Percentiles rank a stretch among this genome's conserved stretches.
Conservation (phyloP, 1,140 invertebrate genomes). For the Lutraria rhynchaena region DNA sequence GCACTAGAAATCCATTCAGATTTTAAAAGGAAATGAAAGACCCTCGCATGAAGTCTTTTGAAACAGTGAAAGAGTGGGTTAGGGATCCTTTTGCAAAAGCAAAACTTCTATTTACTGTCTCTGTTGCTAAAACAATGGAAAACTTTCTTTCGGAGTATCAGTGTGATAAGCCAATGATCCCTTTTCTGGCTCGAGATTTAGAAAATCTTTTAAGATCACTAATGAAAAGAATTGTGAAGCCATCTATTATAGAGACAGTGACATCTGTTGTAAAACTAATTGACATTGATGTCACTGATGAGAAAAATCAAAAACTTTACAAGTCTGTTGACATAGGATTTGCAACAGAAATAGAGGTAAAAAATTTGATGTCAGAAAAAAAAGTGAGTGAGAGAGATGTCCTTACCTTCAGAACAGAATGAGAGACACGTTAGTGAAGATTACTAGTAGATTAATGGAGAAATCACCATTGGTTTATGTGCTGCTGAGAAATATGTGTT, state of each 20-base stretch:
- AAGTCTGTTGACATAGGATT: constrained; percentile 37
- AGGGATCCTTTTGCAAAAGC: constrained; percentile 24
- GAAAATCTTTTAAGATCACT: neutral
- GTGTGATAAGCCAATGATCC: constrained; percentile 47
- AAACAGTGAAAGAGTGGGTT: constrained; percentile 8
- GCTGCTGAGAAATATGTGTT: constrained; percentile 28
- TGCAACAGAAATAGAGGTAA: neutral
- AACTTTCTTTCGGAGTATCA: constrained; percentile 57
- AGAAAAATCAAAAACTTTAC: neutral
- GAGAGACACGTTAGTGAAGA: neutral
- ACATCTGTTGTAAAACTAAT: constrained; percentile 2
- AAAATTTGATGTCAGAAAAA: neutral
- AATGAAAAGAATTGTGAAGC: constrained; percentile 32
- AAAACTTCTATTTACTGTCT: constrained; percentile 34
- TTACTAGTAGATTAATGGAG: constrained; percentile 28
- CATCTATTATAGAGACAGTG: neutral
- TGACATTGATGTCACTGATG: constrained; percentile 26
- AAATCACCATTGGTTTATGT: constrained; percentile 49
- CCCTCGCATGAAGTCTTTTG: constrained; percentile 50
- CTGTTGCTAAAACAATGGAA: constrained; percentile 27
- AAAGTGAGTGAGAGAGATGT: neutral
- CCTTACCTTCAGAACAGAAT: neutral
- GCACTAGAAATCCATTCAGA: constrained; percentile 2
- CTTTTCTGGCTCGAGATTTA: constrained; percentile 47
- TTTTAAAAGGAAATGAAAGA: constrained; percentile 49